phyloP scores from a whole-genome alignment of 2,797 vertebrate species.

The Enteromius unitaeniatus region DNA sequence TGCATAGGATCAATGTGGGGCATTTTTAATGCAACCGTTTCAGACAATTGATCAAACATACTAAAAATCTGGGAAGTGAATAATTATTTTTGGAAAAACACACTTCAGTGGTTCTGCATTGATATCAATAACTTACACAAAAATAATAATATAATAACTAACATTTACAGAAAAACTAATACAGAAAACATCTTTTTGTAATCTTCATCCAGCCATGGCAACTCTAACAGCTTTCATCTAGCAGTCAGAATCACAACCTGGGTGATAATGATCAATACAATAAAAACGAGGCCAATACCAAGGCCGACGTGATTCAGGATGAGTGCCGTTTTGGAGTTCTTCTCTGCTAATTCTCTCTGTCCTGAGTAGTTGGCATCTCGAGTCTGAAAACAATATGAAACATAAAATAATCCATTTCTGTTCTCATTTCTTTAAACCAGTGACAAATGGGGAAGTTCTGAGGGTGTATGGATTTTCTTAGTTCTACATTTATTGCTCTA shows the following conservation, averaged over 20 bases:
- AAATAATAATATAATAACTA: too few relatives aligned
- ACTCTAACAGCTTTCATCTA: not conserved
- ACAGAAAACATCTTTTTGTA: not conserved
- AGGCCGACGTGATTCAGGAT: conserved; percentile 7
- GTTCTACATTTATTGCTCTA: not conserved
- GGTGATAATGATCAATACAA: not conserved
- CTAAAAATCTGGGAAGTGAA: too few relatives aligned
- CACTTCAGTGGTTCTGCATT: too few relatives aligned
- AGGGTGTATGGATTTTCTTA: not conserved
- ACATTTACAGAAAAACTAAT: not conserved
- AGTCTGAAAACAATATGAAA: conserved; percentile 33
- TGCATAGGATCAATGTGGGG: too few relatives aligned
- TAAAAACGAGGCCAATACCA: not conserved
- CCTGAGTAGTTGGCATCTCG: conserved; percentile 17
- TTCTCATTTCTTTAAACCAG: not conserved
- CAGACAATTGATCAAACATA: too few relatives aligned
- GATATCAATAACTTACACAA: too few relatives aligned
- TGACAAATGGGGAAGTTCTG: not conserved
- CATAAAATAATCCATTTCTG: not conserved
- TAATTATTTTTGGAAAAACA: too few relatives aligned
- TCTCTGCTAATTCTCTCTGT: conserved; percentile 9
- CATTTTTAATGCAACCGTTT: too few relatives aligned
- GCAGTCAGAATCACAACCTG: not conserved
- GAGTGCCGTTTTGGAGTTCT: not conserved
- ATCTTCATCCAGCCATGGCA: not conserved